phyloP scores from a whole-genome alignment of 2,113 vertebrate genomes.

The Burhinus oedicnemus region DNA sequence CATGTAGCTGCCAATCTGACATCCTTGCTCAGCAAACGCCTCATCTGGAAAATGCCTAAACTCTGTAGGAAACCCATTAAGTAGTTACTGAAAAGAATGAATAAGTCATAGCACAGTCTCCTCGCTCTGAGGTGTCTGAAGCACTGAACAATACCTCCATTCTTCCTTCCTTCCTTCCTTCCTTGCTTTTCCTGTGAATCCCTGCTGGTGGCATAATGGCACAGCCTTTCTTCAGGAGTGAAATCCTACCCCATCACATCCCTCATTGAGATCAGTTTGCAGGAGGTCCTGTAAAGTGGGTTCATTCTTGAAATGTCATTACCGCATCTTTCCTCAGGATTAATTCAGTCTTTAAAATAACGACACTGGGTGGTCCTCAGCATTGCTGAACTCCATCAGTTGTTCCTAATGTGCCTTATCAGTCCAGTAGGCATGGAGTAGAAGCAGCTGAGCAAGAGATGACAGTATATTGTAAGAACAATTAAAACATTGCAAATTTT shows the following conservation, averaged over 20 bases:
- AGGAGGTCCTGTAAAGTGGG: not conserved
- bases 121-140: not conserved
- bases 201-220: not conserved
- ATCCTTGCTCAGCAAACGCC: not conserved
- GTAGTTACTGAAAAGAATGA: not conserved
- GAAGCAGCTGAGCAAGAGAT: not conserved
- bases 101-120: not conserved
- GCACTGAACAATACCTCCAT: not conserved
- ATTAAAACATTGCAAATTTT: not conserved
- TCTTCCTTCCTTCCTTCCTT: not conserved
- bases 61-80: not conserved
- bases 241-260: not conserved
- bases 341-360: not conserved
- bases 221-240: not conserved
- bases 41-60: not conserved
- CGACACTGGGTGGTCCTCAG: not conserved
- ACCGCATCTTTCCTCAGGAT: not conserved
- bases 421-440: not conserved
- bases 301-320: not conserved
- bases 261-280: not conserved
- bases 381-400: not conserved
- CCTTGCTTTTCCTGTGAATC: not conserved
- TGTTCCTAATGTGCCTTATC: not conserved
- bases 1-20: not conserved
- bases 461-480: not conserved